Conservation (phyloP, 2,888 invertebrate species). For the Flexamia atlantica region DNA sequence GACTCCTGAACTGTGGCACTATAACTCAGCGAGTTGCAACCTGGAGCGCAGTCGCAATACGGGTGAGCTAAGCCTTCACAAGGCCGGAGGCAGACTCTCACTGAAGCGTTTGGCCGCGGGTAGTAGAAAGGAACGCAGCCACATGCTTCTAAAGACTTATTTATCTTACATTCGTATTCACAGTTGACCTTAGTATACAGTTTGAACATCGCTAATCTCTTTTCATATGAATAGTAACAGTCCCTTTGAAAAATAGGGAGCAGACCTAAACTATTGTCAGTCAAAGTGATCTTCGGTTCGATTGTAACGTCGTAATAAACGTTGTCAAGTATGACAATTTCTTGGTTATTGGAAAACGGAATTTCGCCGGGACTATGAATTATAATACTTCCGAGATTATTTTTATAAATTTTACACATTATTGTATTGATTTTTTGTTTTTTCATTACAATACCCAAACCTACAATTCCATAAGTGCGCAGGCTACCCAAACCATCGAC, state of each 20-base stretch:
- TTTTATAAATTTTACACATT: neutral
- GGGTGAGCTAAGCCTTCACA: neutral
- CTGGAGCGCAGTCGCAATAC: neutral
- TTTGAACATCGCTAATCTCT: neutral
- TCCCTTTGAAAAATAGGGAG: neutral
- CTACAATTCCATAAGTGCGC: neutral
- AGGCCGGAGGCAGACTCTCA: neutral
- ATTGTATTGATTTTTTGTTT: neutral
- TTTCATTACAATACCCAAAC: neutral
- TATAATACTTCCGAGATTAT: neutral
- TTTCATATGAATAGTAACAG: neutral
- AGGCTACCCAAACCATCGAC: neutral
- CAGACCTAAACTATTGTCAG: neutral
- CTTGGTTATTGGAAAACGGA: neutral
- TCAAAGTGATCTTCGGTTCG: neutral
- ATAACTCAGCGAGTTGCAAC: neutral
- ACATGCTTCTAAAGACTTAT: neutral
- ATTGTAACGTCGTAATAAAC: neutral
- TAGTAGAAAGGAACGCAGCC: neutral
- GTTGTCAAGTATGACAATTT: neutral
- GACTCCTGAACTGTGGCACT: neutral
- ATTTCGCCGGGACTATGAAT: constrained; percentile 11
- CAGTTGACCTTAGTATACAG: neutral
- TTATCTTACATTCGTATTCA: neutral
- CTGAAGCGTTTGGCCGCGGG: neutral